phyloP scores from a whole-genome alignment of 2,888 invertebrate species.

The Apeira syringaria region DNA sequence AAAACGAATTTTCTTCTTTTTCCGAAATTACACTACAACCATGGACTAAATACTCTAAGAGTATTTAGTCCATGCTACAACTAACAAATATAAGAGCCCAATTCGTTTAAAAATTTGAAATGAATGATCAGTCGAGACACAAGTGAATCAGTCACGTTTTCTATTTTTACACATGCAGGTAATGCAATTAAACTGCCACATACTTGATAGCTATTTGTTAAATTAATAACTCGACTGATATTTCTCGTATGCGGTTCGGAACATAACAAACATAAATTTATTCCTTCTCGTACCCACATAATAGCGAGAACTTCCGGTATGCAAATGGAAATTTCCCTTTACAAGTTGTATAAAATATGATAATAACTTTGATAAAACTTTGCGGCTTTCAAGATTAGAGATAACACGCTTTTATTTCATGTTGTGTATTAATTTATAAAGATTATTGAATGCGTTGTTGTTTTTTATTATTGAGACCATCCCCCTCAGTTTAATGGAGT shows the following conservation, averaged over 20 bases:
- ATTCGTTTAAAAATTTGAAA: no score
- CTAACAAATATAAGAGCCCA: no score
- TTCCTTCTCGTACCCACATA: conserved; percentile 16
- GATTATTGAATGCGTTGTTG: not conserved
- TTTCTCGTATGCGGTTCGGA: conserved; percentile 2
- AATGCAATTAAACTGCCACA: no score
- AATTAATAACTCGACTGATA: not conserved
- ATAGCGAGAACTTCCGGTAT: conserved; percentile 25
- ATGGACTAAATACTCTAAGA: no score
- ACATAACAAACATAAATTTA: conserved; percentile 10
- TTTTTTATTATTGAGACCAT: no score
- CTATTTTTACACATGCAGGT: no score
- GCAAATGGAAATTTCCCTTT: conserved; percentile 29
- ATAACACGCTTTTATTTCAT: conserved; percentile 2
- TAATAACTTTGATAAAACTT: conserved; percentile 30
- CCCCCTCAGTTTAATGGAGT: no score
- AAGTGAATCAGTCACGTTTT: no score
- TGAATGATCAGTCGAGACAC: no score
- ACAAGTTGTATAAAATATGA: conserved; percentile 31
- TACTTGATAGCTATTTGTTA: not conserved
- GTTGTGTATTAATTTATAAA: not conserved
- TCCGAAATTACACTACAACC: no score
- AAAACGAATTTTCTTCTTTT: no score
- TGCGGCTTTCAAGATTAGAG: conserved; percentile 20
- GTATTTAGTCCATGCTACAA: no score